Evolutionary conservation across 2,888 invertebrate genomes (phyloP).

Genomic region (Heliothis peltigera): DNA sequence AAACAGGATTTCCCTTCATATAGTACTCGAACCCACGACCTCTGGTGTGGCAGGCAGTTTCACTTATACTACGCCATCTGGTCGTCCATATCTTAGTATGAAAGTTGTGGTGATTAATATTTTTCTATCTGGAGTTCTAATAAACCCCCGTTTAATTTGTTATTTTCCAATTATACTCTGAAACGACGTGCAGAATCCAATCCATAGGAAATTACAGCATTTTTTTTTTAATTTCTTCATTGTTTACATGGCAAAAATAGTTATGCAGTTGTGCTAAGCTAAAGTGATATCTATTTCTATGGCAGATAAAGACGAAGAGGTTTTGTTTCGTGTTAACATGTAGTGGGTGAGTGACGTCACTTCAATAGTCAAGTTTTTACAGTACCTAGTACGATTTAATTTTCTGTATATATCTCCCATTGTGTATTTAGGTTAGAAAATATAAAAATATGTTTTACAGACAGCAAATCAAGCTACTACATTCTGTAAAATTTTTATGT

Average conservation of each 20-base stretch:
- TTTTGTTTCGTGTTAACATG: background rate
- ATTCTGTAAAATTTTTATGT: too few relatives aligned
- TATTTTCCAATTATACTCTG: constrained; percentile 16
- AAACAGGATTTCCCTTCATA: too few relatives aligned
- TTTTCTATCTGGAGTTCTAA: too few relatives aligned
- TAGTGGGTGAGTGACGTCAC: constrained; percentile 10
- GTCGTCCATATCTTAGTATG: too few relatives aligned
- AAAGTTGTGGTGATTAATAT: too few relatives aligned
- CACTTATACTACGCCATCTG: too few relatives aligned
- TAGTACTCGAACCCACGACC: too few relatives aligned
- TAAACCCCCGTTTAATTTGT: background rate
- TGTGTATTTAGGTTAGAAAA: background rate
- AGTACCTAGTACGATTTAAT: constrained; percentile 45
- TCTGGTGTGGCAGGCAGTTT: too few relatives aligned
- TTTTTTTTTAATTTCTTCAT: constrained; percentile 45
- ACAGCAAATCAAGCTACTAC: too few relatives aligned
- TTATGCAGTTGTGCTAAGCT: constrained; percentile 21
- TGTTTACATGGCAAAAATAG: constrained; percentile 39
- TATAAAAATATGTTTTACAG: too few relatives aligned
- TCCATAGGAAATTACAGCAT: constrained; percentile 34
- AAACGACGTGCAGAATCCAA: constrained; percentile 17
- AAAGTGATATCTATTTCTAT: constrained; percentile 19
- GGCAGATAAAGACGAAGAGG: background rate
- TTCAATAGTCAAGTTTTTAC: constrained; percentile 17
- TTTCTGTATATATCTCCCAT: background rate